A percentile compares a stretch with the other conserved stretches of the same genome.
These are phyloP conservation scores for Smutsia gigantea DNA, from an alignment of 2,797 vertebrate species.

Conservation along the genomic window DNA sequence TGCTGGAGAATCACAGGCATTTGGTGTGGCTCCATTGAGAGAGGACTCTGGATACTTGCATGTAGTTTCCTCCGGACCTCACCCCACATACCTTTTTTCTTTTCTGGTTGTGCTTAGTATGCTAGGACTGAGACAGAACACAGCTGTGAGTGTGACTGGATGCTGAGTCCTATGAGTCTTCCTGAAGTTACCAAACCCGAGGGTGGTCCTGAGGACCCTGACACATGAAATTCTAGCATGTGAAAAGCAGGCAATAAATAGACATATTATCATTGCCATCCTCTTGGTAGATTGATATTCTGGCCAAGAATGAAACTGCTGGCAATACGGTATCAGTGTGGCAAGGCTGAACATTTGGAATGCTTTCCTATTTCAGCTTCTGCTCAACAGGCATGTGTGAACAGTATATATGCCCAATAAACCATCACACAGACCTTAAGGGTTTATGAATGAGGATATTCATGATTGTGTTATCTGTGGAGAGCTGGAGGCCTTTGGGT, in stretches of 20 bases:
- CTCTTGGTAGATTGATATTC: background rate
- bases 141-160: no score
- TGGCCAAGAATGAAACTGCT: background rate
- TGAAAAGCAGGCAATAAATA: background rate
- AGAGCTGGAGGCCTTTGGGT: background rate
- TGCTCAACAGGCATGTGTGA: background rate
- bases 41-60: background rate
- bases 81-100: fast-evolving
- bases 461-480: background rate
- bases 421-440: background rate
- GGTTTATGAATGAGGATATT: background rate
- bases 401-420: background rate
- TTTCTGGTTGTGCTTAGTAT: background rate
- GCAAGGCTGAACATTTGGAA: background rate
- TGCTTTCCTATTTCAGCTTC: background rate
- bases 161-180: background rate
- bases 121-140: background rate
- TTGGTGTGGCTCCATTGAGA: no score
- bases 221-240: background rate
- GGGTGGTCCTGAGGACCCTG: background rate
- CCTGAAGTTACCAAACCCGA: background rate
- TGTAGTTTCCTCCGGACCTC: background rate
- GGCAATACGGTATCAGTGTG: background rate
- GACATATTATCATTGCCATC: background rate
- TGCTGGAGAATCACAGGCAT: background rate